These are phyloP conservation scores for Nebria brevicollis DNA, from an alignment of 2,888 invertebrate species.

Conservation along the genomic window DNA sequence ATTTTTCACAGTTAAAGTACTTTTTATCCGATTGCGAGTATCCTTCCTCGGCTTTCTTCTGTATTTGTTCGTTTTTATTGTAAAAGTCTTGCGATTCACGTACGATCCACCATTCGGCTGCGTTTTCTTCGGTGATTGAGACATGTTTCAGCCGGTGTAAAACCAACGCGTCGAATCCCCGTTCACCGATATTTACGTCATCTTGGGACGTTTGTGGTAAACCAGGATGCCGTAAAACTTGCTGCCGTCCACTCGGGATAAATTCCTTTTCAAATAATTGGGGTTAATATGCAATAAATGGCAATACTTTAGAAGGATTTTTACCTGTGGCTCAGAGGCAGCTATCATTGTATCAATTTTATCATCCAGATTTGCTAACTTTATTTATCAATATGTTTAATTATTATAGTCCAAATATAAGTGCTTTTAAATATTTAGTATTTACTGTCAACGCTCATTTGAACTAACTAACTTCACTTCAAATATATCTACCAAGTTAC, in stretches of 20 bases:
- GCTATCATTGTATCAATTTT: slow-evolving; percentile 85
- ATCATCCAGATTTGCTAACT: slow-evolving; percentile 87
- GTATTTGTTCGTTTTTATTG: background rate
- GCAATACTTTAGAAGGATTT: slow-evolving; percentile 35
- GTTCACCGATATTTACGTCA: slow-evolving; percentile 21
- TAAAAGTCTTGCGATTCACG: slow-evolving; percentile 70
- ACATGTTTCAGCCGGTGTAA: slow-evolving; percentile 80
- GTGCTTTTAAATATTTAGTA: background rate
- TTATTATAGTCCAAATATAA: slow-evolving; percentile 24
- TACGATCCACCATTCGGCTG: slow-evolving; percentile 68
- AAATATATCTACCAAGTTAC: too few species aligned
- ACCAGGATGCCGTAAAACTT: slow-evolving; percentile 80
- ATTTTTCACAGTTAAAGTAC: slow-evolving; percentile 51
- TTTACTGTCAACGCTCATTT: slow-evolving; percentile 3
- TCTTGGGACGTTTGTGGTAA: slow-evolving; percentile 65
- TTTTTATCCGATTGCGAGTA: slow-evolving; percentile 46
- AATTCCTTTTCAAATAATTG: slow-evolving; percentile 73
- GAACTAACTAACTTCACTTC: slow-evolving; percentile 2
- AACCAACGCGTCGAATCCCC: slow-evolving; percentile 69
- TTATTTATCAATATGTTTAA: slow-evolving; percentile 50
- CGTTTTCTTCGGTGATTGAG: slow-evolving; percentile 72
- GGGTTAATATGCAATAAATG: slow-evolving; percentile 33
- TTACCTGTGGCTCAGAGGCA: slow-evolving; percentile 89
- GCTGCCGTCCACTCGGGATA: slow-evolving; percentile 87
- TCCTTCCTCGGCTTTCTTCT: slow-evolving; percentile 24